Evolutionary conservation across 1,140 invertebrate genomes (phyloP).

Genomic region (Drosophila bocki): DNA sequence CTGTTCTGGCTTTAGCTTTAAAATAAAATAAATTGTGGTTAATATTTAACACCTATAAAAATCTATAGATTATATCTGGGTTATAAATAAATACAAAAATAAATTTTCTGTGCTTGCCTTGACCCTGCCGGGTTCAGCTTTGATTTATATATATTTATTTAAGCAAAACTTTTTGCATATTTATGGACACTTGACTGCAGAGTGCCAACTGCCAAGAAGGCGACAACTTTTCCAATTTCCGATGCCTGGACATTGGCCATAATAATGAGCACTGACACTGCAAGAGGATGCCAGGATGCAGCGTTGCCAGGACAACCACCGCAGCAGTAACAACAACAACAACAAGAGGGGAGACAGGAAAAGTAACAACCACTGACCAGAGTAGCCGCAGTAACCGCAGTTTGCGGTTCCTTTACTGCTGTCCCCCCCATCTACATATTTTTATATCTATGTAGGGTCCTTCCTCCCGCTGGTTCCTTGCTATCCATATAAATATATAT

Average conservation of each 20-base stretch:
- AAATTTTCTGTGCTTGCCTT: not conserved
- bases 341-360: not conserved
- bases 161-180: slow-evolving; percentile 7
- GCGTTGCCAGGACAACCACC: slow-evolving; percentile 20
- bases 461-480: not conserved
- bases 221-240: slow-evolving; percentile 76
- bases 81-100: not conserved
- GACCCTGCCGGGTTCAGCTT: not conserved
- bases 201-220: slow-evolving; percentile 15
- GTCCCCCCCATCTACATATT: slow-evolving; percentile 47
- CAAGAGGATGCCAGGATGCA: slow-evolving; percentile 24
- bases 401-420: slow-evolving; percentile 53
- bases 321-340: slow-evolving; percentile 17
- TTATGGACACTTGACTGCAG: slow-evolving; percentile 28
- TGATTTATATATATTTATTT: not conserved
- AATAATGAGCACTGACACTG: slow-evolving; percentile 64
- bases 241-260: slow-evolving; percentile 64
- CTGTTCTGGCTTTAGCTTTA: slow-evolving; percentile 16
- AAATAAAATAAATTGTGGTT: slow-evolving; percentile 30
- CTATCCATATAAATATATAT: slow-evolving; percentile 17
- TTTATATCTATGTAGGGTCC: slow-evolving; percentile 8
- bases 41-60: slow-evolving; percentile 4
- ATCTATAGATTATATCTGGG: not conserved
- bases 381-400: slow-evolving; percentile 60
- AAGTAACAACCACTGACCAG: slow-evolving; percentile 34